Percentiles rank a stretch among this genome's conserved stretches.
Conservation (phyloP, 2,797 vertebrate species). For the Setipinna tenuifilis region DNA sequence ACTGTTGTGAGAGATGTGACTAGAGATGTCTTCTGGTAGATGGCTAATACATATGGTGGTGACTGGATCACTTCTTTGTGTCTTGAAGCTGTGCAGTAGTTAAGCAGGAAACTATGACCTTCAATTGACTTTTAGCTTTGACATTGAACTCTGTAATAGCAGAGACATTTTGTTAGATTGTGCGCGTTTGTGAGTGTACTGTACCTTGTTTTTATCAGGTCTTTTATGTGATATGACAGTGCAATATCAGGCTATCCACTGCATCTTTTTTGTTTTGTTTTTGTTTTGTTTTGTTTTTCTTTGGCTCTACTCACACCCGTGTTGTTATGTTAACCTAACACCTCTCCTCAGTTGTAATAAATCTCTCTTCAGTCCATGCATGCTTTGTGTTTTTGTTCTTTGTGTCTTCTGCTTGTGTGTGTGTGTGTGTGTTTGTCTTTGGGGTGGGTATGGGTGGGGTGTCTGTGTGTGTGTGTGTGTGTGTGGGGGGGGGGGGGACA, state of each 20-base stretch:
- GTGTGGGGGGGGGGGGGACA: slow-evolving; percentile 31
- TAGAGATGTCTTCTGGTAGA: neutral
- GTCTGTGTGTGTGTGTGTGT: slow-evolving; percentile 20
- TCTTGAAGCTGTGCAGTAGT: neutral
- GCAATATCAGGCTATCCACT: neutral
- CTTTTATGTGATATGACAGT: neutral
- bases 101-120: neutral
- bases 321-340: neutral
- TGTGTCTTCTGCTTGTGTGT: slow-evolving; percentile 35
- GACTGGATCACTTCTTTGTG: slow-evolving; percentile 14
- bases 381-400: slow-evolving; percentile 49
- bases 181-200: neutral
- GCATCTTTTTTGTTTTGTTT: neutral
- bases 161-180: neutral
- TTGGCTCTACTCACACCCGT: slow-evolving; percentile 5
- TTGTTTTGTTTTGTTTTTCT: slow-evolving; percentile 4
- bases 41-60: neutral
- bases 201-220: neutral
- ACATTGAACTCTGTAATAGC: neutral
- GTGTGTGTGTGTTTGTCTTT: neutral
- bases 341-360: slow-evolving; percentile 49
- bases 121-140: neutral
- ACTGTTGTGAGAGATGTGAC: neutral
- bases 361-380: slow-evolving; percentile 55
- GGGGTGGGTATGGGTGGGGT: neutral